phyloP scores from a whole-genome alignment of 30 jellyfish, hydroid and myxozoan species.

The Hydra vulgaris region DNA sequence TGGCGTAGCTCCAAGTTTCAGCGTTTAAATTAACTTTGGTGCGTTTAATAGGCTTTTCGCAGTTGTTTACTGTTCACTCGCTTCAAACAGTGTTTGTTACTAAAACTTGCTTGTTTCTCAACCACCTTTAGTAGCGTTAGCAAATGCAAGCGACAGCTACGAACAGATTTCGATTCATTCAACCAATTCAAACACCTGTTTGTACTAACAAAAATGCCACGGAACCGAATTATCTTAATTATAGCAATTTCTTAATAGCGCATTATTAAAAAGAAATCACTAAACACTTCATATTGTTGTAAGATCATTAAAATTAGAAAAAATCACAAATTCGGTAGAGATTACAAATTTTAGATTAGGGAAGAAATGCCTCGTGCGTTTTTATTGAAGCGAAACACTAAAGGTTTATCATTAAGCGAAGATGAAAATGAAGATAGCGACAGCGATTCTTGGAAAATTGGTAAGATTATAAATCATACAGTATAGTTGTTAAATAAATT shows the following conservation, averaged over 20 bases:
- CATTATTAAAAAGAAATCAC: neutral
- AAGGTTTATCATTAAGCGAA: slow-evolving; percentile 13
- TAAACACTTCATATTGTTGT: neutral
- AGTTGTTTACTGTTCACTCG: neutral
- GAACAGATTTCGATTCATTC: neutral
- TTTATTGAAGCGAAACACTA: slow-evolving; percentile 46
- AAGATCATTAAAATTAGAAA: neutral
- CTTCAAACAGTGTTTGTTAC: neutral
- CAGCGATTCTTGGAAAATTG: slow-evolving; percentile 12
- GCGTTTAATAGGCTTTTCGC: neutral
- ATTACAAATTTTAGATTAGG: neutral
- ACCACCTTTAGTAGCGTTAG: neutral
- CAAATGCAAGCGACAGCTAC: neutral
- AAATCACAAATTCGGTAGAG: too few species aligned
- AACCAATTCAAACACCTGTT: neutral
- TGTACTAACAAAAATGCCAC: neutral
- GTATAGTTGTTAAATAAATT: neutral
- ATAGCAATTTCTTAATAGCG: neutral
- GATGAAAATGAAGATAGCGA: slow-evolving; percentile 21
- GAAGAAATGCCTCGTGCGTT: slow-evolving; percentile 65
- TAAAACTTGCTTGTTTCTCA: neutral
- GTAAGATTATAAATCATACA: too few species aligned
- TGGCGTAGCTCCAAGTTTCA: neutral
- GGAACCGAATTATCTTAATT: neutral
- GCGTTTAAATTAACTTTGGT: neutral